Evolutionary conservation across 2,797 vertebrate species (phyloP), one percentile per base, ranked within the genome.

Genomic region (Lacerta agilis): DNA sequence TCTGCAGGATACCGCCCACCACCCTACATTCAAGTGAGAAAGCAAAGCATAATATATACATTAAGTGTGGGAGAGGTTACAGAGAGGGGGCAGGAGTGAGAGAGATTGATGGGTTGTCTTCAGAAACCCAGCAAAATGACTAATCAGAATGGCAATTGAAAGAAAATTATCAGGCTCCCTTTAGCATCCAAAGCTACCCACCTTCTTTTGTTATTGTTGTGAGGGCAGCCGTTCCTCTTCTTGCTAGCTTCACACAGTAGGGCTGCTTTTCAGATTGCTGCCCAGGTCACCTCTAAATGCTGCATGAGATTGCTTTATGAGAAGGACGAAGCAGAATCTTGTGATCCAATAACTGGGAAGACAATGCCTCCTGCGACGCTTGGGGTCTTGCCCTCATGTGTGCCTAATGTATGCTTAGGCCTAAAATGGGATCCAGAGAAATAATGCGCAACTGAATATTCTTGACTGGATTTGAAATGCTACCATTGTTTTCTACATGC

Each of bases 121-220:
- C 45, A 23, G 77, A 36, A 73, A 79, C n/a, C 9, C 17, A 79
- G 49, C 13, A 45, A 85, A 84, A 79, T 72, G 29, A 45, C 49
- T 66, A 87, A 79, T 79, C 33, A 72, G 67, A 73, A 79, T 73
- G 49, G 36, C 36, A 83, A 73, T 41, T 78, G 64, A 71, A 75
- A 86, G 58, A n/a, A 79, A 66, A 79, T 66, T 66, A 64, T 64
- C 69, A 72, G 67, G 29, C 71, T 85, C 33, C 33, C 18, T n/a
- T 64, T 77, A 73, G 73, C n/a, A 79, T 36, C 13, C 25, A 17
- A 61, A 43, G 45, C 20, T 9, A 27, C 38, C 38, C 2, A 5
- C 71, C 13, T 86, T 25, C 11, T 77, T 36, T 82, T 83, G 64
- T 71, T 67, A 75, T 72, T 72, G 27, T 27, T 79, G 17, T 7